Evolutionary conservation across 2,113 vertebrate species (phyloP).

Genomic region (Progne subis): DNA sequence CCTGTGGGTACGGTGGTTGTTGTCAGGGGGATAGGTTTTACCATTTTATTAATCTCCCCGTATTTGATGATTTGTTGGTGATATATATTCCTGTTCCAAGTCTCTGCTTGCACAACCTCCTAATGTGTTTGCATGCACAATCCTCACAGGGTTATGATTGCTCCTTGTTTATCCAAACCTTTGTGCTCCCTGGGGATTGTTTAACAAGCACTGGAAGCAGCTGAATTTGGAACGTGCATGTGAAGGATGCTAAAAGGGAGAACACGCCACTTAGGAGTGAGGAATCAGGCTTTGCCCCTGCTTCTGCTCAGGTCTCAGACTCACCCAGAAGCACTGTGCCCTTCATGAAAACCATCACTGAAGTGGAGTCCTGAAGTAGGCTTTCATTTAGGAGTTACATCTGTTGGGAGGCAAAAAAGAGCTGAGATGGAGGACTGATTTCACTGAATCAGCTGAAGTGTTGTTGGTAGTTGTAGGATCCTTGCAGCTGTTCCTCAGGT

Average conservation of each 20-base stretch:
- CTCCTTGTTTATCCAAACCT: not conserved
- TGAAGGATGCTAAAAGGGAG: not conserved
- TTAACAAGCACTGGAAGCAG: not conserved
- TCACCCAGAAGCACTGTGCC: not conserved
- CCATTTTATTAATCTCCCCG: not conserved
- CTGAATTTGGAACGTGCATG: not conserved
- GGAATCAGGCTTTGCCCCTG: not conserved
- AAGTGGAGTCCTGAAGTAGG: not conserved
- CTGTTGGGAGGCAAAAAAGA: not conserved
- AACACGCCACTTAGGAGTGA: not conserved
- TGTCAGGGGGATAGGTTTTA: not conserved
- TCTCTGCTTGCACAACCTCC: not conserved
- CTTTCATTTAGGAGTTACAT: not conserved
- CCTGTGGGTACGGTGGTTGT: accelerated
- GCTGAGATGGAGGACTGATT: not conserved
- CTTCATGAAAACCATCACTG: not conserved
- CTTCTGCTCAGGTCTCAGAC: not conserved
- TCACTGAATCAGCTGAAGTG: not conserved
- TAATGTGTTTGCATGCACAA: not conserved
- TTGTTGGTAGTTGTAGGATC: not conserved
- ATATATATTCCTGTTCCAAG: not conserved
- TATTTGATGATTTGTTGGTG: not conserved
- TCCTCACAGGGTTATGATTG: not conserved
- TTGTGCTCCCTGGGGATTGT: not conserved
- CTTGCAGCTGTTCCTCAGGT: not conserved